Evolutionary conservation across 2,888 invertebrate species (phyloP).

Genomic region (Toxonevra muliebris): DNA sequence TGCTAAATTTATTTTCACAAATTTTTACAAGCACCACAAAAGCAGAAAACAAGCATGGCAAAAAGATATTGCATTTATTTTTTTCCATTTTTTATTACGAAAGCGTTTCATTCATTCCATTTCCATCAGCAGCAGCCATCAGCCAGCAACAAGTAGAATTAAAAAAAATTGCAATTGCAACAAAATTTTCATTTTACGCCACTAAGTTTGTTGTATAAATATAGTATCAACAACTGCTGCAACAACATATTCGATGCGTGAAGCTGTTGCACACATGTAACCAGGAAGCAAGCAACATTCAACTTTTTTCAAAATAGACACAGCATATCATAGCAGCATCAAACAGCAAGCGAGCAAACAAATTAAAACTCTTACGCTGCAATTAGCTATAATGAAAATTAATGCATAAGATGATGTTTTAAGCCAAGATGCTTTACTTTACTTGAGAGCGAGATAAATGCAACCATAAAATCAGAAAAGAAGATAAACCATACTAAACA

Average conservation of each 20-base stretch:
- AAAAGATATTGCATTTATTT: too few species aligned
- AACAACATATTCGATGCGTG: not conserved
- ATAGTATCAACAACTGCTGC: not conserved
- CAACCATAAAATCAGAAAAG: too few species aligned
- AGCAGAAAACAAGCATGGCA: too few species aligned
- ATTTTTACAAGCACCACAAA: too few species aligned
- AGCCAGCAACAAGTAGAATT: not conserved
- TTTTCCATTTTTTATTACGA: too few species aligned
- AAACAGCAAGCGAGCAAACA: not conserved
- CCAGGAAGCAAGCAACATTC: too few species aligned
- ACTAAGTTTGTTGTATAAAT: not conserved
- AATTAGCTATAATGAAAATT: not conserved
- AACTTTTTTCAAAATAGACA: not conserved
- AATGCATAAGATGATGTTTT: not conserved
- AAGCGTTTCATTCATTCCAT: not conserved
- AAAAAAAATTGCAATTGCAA: not conserved
- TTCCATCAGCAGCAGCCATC: not conserved
- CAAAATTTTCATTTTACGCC: not conserved
- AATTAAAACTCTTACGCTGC: not conserved
- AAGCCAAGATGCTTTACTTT: too few species aligned
- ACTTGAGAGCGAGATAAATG: not conserved
- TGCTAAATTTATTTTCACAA: too few species aligned
- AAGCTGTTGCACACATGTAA: not conserved
- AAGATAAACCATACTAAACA: too few species aligned
- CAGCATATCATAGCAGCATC: not conserved